Percentiles rank a stretch among this genome's conserved stretches.
Evolutionary conservation across 2,888 invertebrate genomes (phyloP).

Genomic region (Diabrotica balteata): DNA sequence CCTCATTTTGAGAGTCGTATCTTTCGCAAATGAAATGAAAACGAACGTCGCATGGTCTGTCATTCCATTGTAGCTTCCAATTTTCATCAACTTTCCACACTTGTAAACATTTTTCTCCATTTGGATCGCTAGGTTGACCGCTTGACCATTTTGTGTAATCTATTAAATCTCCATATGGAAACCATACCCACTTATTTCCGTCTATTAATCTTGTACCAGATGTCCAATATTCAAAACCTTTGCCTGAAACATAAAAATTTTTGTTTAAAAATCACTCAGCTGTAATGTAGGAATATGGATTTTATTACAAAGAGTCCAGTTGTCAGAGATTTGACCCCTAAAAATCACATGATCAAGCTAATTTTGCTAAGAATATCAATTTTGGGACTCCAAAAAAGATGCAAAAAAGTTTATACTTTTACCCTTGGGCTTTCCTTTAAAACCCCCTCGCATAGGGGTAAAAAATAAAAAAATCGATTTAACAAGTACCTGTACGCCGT

Average conservation of each 20-base stretch:
- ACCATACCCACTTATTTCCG: slow-evolving; percentile 12
- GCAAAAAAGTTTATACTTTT: too few species aligned
- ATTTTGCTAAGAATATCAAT: too few species aligned
- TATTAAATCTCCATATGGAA: slow-evolving; percentile 12
- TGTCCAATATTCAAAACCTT: slow-evolving; percentile 20
- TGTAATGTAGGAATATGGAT: too few species aligned
- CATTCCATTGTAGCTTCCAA: slow-evolving; percentile 11
- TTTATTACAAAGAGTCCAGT: too few species aligned
- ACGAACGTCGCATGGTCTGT: slow-evolving; percentile 8
- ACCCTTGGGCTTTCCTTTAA: too few species aligned
- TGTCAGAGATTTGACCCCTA: too few species aligned
- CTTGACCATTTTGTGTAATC: slow-evolving; percentile 18
- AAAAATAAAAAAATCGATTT: too few species aligned
- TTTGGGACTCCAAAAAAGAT: too few species aligned
- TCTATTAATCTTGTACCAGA: slow-evolving; percentile 16
- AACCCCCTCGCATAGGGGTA: too few species aligned
- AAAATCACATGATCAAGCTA: too few species aligned
- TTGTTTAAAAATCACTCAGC: too few species aligned
- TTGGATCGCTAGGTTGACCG: slow-evolving; percentile 11
- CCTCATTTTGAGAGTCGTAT: not conserved
- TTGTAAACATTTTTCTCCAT: slow-evolving; percentile 15
- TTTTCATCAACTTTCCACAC: slow-evolving; percentile 4
- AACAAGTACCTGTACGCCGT: too few species aligned
- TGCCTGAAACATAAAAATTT: slow-evolving; percentile 3
- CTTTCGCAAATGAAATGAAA: slow-evolving; percentile 24